These are phyloP conservation scores for Odontophorus gujanensis DNA, from an alignment of 2,113 vertebrate genomes.

Conservation along the genomic window DNA sequence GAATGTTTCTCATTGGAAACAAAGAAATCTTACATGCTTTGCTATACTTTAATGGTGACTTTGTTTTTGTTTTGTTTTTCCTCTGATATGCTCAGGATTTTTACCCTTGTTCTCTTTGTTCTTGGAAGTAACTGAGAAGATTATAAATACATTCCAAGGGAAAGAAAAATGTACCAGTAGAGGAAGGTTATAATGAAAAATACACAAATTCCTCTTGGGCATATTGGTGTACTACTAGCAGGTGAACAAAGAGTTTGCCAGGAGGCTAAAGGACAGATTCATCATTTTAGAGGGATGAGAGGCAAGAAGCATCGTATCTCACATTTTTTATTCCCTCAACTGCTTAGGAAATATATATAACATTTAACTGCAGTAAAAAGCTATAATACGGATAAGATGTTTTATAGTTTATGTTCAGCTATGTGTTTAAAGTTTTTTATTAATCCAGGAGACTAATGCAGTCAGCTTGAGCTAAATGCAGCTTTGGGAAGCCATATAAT, in stretches of 20 bases:
- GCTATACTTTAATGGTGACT: neutral
- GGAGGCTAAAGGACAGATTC: neutral
- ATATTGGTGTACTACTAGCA: neutral
- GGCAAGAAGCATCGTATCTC: neutral
- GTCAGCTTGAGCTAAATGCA: neutral
- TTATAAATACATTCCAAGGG: neutral
- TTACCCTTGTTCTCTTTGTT: neutral
- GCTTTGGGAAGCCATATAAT: neutral
- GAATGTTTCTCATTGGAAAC: conserved; percentile 15
- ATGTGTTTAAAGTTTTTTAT: neutral
- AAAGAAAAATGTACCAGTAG: neutral
- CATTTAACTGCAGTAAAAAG: neutral
- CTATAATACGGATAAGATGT: neutral
- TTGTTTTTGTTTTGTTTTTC: neutral
- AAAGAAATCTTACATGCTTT: neutral
- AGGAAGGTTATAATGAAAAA: neutral
- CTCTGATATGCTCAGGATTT: neutral
- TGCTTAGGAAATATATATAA: neutral
- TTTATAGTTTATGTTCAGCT: neutral
- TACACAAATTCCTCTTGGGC: neutral
- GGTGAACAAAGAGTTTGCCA: neutral
- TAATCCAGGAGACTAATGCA: neutral
- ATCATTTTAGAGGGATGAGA: neutral
- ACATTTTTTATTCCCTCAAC: neutral
- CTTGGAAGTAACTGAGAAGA: neutral